Percentiles rank a stretch among this genome's conserved stretches.
These are phyloP conservation scores for Cydia splendana DNA, from an alignment of 1,140 invertebrate species.

Conservation along the genomic window DNA sequence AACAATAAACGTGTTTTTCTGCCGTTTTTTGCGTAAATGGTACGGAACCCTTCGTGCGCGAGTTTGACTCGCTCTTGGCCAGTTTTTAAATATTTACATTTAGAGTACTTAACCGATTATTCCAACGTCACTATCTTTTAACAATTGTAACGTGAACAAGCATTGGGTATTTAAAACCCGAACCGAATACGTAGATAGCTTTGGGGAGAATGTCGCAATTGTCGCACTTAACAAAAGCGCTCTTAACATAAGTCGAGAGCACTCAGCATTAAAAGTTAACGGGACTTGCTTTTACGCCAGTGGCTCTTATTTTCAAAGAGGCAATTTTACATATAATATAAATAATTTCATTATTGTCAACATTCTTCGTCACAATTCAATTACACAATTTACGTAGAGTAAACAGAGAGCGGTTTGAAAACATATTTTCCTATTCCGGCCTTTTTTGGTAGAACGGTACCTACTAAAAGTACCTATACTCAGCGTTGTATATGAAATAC, in stretches of 20 bases:
- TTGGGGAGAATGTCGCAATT: conserved; percentile 23
- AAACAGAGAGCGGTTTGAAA: no score
- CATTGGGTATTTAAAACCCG: conserved; percentile 1
- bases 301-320: conserved; percentile 29
- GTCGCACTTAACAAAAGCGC: conserved; percentile 27
- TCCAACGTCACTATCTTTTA: no score
- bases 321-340: conserved; percentile 16
- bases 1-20: no score
- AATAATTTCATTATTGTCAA: conserved; percentile 1
- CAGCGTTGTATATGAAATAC: no score
- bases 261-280: conserved; percentile 29
- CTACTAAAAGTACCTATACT: no score
- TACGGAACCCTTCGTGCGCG: no score
- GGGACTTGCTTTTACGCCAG: conserved; percentile 18
- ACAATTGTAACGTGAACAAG: neutral
- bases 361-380: neutral
- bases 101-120: no score
- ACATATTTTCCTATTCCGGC: no score
- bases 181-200: conserved; percentile 23
- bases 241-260: conserved; percentile 29
- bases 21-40: no score
- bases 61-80: no score
- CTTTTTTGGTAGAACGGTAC: no score
- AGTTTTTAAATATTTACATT: no score
- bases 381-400: neutral